Evolutionary conservation across 2,888 invertebrate genomes (phyloP).

Genomic region (Caenorhabditis drosophilae): DNA sequence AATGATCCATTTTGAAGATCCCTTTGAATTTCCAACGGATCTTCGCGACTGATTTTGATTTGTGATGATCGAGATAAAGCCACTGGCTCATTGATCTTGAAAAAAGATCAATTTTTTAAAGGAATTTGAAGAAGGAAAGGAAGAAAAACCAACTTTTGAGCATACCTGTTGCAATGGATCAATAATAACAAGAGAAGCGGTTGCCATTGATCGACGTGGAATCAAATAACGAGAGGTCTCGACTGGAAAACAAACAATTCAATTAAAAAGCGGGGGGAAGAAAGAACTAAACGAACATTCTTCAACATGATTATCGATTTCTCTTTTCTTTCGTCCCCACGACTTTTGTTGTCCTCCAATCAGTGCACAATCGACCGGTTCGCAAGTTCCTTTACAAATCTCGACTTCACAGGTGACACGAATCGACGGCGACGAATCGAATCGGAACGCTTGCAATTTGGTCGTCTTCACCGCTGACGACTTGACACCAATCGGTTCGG

Average conservation of each 20-base stretch:
- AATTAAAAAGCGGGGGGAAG: not conserved
- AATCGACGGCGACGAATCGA: constrained; percentile 65
- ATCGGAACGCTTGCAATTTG: constrained; percentile 67
- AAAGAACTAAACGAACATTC: constrained; percentile 39
- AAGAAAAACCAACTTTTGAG: constrained; percentile 7
- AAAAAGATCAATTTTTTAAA: not conserved
- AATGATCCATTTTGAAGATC: constrained; percentile 15
- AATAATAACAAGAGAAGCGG: constrained; percentile 65
- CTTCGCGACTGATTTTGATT: constrained; percentile 44
- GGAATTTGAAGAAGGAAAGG: not conserved
- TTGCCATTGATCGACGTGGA: constrained; percentile 63
- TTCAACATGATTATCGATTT: constrained; percentile 48
- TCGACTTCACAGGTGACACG: constrained; percentile 67
- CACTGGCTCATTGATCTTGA: constrained; percentile 58
- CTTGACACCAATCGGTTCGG: constrained; percentile 61
- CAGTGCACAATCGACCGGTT: constrained; percentile 63
- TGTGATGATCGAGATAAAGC: constrained; percentile 48
- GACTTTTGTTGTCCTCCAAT: constrained; percentile 57
- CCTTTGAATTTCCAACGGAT: constrained; percentile 39
- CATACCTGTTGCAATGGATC: constrained; percentile 66
- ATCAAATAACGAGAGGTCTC: constrained; percentile 66
- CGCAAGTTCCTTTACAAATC: constrained; percentile 68
- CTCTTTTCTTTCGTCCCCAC: constrained; percentile 68
- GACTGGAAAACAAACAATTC: constrained; percentile 48
- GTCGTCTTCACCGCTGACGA: constrained; percentile 49